Conservation (phyloP, 2,888 invertebrate genomes). For the Cynaeus angustus region DNA sequence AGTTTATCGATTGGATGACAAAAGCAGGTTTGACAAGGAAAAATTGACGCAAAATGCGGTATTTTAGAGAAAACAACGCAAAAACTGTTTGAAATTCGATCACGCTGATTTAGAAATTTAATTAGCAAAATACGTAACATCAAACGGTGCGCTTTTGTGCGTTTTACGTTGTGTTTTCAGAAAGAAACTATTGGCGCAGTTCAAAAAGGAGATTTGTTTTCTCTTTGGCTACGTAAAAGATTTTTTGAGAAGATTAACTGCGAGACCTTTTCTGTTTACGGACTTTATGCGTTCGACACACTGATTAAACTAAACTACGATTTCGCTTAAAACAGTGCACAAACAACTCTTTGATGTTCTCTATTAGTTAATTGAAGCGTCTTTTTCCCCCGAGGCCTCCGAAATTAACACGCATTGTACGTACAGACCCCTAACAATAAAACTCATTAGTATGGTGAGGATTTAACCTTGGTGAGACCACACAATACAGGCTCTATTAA, state of each 20-base stretch:
- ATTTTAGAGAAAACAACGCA: background rate
- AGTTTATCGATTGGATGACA: background rate
- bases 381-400: background rate
- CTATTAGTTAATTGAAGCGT: constrained; percentile 26
- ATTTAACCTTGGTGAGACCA: constrained; percentile 27
- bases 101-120: too few species aligned
- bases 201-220: too few species aligned
- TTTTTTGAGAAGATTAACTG: too few species aligned
- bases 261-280: background rate
- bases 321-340: constrained; percentile 1
- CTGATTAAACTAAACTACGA: background rate
- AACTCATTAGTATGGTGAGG: constrained; percentile 37
- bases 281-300: background rate
- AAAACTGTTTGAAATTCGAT: too few species aligned
- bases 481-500: constrained; percentile 23
- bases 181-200: too few species aligned
- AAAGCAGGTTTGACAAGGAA: background rate
- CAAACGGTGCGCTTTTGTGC: too few species aligned
- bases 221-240: too few species aligned
- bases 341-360: constrained; percentile 10
- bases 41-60: background rate
- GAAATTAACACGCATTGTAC: constrained; percentile 18
- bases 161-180: too few species aligned
- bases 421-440: constrained; percentile 26
- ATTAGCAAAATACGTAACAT: too few species aligned